Evolutionary conservation across 2,888 invertebrate genomes (phyloP).

Genomic region (Papilio elwesi): DNA sequence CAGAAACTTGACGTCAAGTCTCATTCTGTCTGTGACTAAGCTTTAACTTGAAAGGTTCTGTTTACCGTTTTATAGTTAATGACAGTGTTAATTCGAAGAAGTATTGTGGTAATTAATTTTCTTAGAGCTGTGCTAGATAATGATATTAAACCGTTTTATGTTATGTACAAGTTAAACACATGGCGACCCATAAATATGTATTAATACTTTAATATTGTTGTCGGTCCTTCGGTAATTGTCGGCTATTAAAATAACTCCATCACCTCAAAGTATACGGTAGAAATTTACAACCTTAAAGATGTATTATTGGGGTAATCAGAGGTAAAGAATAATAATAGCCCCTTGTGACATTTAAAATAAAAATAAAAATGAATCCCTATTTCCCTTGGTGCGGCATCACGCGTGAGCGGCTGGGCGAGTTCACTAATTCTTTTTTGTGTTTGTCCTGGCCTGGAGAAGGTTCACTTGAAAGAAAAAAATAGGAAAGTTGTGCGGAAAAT

Average conservation of each 20-base stretch:
- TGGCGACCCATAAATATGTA: slow-evolving; percentile 10
- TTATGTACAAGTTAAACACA: slow-evolving; percentile 9
- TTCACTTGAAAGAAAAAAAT: too few relatives aligned
- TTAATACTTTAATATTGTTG: slow-evolving; percentile 17
- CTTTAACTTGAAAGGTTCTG: slow-evolving; percentile 16
- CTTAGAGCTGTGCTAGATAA: slow-evolving; percentile 25
- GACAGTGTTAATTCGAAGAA: slow-evolving; percentile 26
- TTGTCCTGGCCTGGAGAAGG: neutral
- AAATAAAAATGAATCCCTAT: too few relatives aligned
- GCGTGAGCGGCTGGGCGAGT: too few relatives aligned
- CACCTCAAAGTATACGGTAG: slow-evolving; percentile 18
- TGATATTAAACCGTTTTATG: slow-evolving; percentile 35
- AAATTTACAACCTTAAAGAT: neutral
- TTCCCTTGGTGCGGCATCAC: too few relatives aligned
- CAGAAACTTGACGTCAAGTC: slow-evolving; percentile 20
- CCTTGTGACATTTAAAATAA: neutral
- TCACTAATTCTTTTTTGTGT: too few relatives aligned
- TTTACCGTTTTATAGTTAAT: slow-evolving; percentile 21
- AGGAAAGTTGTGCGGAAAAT: too few relatives aligned
- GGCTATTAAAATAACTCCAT: slow-evolving; percentile 12
- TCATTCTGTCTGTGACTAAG: slow-evolving; percentile 3
- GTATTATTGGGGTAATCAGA: slow-evolving; percentile 3
- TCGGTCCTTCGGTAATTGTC: slow-evolving; percentile 11
- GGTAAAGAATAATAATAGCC: neutral
- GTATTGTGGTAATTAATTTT: slow-evolving; percentile 22